These are phyloP conservation scores for Drosophila fungiperda DNA, from an alignment of 2,888 invertebrate genomes.

Conservation along the genomic window DNA sequence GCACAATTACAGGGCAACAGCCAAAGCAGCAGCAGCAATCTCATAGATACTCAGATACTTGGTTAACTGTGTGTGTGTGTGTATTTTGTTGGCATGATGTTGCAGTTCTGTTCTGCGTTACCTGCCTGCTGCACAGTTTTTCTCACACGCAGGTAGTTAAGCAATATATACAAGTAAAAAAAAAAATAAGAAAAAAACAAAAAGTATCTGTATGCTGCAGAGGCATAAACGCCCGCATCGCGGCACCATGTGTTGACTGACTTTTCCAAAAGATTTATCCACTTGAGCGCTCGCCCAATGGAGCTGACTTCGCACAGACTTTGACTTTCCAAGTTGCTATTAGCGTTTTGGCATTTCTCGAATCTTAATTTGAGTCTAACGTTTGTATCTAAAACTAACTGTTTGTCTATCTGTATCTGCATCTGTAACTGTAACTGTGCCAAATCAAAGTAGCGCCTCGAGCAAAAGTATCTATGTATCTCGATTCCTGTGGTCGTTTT, in stretches of 20 bases:
- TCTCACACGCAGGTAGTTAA: slow-evolving; percentile 77
- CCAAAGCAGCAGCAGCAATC: slow-evolving; percentile 28
- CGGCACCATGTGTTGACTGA: slow-evolving; percentile 34
- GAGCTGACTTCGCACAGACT: slow-evolving; percentile 53
- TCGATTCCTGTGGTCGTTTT: slow-evolving; percentile 60
- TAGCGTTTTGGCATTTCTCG: slow-evolving; percentile 62
- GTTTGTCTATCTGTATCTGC: slow-evolving; percentile 5
- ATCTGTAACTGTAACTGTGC: slow-evolving; percentile 13
- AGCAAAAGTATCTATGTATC: slow-evolving; percentile 9
- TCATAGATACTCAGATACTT: slow-evolving; percentile 34
- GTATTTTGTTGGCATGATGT: slow-evolving; percentile 34
- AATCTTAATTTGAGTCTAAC: slow-evolving; percentile 67
- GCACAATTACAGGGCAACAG: slow-evolving; percentile 69
- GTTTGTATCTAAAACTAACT: background rate
- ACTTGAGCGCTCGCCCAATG: slow-evolving; percentile 71
- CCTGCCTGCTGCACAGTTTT: slow-evolving; percentile 48
- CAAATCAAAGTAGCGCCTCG: slow-evolving; percentile 5
- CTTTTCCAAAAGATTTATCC: slow-evolving; percentile 67
- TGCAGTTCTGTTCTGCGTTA: slow-evolving; percentile 39
- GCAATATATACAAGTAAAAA: slow-evolving; percentile 58
- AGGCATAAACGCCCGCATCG: slow-evolving; percentile 60
- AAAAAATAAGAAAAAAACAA: slow-evolving; percentile 32
- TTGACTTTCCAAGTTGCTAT: slow-evolving; percentile 66
- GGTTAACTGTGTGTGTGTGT: slow-evolving; percentile 19
- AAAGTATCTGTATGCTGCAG: slow-evolving; percentile 66